Base-by-base conservation (phyloP, 2,888 invertebrate species). In the Cancer borealis region DNA sequence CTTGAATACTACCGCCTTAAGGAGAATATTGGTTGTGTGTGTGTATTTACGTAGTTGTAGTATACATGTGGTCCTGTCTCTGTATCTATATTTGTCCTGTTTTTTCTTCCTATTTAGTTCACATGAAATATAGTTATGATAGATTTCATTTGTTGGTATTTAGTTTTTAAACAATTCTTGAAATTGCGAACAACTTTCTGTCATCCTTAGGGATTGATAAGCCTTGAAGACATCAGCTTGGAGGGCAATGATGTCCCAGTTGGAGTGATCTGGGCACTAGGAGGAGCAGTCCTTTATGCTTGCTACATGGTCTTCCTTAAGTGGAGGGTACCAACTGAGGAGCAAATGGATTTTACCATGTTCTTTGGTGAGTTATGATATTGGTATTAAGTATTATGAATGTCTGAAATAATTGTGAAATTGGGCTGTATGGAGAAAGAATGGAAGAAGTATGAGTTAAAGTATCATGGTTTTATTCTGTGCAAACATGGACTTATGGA, bases 321-420 rank as follows among this genome's bases (percentile, higher is more conserved):
- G 96, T 97, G 98, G 96, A 98, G 98, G 97, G 98, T 99, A 95
- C 98, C 99, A 96, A 98, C 98, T 96, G 99, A 99, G 96, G 99
- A 99, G 96, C 98, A 98, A 96, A 98, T 99, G 96, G 99, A 99
- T 97, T 98, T 99, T 96, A 98, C 99, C 93, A 97, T 99, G 97
- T 98, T 99, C 97, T 99, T 99, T 97, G 99, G 99, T 99, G 96
- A 97, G 97, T 96, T 46, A 73, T 79, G 54, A 94, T n/a, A 47
- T 46, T 46, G 47, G 3, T 47, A 39, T 84, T 84, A 30, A 17
- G 39, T 14, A 84, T 39, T 39, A 39, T 39, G 2, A 39, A 39
- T 39, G 39, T 39, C 39, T 39, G 39, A 39, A 39, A 39, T 0
- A 39, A 39, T 39, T 39, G 39, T 39, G 39, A 39, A 39, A 39